Evolutionary conservation across 2,797 vertebrate genomes (phyloP).

Genomic region (Melanotaenia nigrans): DNA sequence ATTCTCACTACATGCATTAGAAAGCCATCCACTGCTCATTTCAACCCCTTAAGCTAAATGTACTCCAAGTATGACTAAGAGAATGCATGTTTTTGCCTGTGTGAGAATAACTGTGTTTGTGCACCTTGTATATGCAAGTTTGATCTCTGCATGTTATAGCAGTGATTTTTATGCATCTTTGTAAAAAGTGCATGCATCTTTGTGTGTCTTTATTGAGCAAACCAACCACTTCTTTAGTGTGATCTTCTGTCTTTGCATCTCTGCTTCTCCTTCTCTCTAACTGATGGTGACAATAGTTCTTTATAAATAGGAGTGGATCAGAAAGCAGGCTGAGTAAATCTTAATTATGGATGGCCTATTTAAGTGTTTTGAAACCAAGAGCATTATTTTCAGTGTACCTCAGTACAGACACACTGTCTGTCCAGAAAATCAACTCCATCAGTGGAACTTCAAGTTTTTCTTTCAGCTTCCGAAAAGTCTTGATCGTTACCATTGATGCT

Average conservation of each 20-base stretch:
- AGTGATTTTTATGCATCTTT: slow-evolving; percentile 9
- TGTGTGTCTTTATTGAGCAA: slow-evolving; percentile 26
- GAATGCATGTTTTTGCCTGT: slow-evolving; percentile 11
- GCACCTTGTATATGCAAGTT: slow-evolving; percentile 13
- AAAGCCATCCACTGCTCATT: slow-evolving; percentile 53
- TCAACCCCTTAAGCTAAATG: slow-evolving; percentile 42
- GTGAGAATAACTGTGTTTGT: background rate
- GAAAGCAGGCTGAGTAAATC: slow-evolving; percentile 68
- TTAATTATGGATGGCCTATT: slow-evolving; percentile 81
- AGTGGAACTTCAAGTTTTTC: slow-evolving; percentile 1
- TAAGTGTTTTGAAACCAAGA: slow-evolving; percentile 29
- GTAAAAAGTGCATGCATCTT: background rate
- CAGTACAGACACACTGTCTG: slow-evolving; percentile 6
- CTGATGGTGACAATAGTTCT: slow-evolving; percentile 69
- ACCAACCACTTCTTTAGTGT: slow-evolving; percentile 35
- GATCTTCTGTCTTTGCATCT: slow-evolving; percentile 39
- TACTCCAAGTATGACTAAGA: slow-evolving; percentile 27
- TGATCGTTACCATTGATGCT: slow-evolving; percentile 4
- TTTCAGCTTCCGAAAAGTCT: background rate
- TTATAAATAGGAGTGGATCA: slow-evolving; percentile 75
- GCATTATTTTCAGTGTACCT: slow-evolving; percentile 4
- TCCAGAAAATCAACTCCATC: background rate
- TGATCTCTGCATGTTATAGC: slow-evolving; percentile 21
- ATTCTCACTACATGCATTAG: slow-evolving; percentile 61
- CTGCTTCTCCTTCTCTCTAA: slow-evolving; percentile 48